Percentiles rank a stretch among this genome's conserved stretches.
These are phyloP conservation scores for Hyaena hyaena DNA, from an alignment of 2,113 vertebrate genomes.

Conservation along the genomic window DNA sequence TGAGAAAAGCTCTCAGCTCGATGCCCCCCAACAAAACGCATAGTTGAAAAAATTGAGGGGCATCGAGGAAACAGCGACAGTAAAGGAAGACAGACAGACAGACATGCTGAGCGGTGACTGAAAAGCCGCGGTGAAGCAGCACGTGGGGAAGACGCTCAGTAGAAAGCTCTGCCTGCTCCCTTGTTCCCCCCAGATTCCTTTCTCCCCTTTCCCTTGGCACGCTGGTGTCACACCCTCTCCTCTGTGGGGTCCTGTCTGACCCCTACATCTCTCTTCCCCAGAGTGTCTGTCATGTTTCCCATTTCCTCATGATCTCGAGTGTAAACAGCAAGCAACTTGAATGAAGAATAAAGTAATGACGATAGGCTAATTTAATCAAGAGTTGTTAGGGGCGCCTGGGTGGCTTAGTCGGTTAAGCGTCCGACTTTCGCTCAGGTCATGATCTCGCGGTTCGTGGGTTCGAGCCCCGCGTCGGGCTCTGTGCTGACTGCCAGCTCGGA, in stretches of 20 bases:
- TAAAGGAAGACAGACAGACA: too few relatives aligned
- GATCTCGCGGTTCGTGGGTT: too few relatives aligned
- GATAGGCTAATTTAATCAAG: neutral
- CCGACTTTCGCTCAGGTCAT: too few relatives aligned
- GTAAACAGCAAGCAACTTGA: neutral
- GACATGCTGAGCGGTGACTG: too few relatives aligned
- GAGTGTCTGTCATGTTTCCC: neutral
- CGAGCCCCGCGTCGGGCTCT: too few relatives aligned
- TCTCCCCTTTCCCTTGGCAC: neutral
- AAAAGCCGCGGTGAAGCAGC: too few relatives aligned
- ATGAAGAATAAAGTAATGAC: neutral
- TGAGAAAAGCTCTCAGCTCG: neutral
- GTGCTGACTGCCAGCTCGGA: too few relatives aligned
- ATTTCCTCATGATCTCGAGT: neutral
- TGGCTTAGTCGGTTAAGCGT: too few relatives aligned
- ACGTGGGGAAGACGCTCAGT: fast-evolving
- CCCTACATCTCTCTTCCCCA: neutral
- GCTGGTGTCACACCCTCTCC: neutral
- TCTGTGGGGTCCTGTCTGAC: neutral
- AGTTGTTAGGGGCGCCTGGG: too few relatives aligned
- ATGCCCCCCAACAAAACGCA: neutral
- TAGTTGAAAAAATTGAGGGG: neutral
- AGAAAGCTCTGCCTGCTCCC: neutral
- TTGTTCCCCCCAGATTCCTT: neutral
- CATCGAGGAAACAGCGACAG: neutral